These are phyloP conservation scores for Montipora efflorescens DNA, from an alignment of 64 coral and sea anemone species.

Conservation along the genomic window DNA sequence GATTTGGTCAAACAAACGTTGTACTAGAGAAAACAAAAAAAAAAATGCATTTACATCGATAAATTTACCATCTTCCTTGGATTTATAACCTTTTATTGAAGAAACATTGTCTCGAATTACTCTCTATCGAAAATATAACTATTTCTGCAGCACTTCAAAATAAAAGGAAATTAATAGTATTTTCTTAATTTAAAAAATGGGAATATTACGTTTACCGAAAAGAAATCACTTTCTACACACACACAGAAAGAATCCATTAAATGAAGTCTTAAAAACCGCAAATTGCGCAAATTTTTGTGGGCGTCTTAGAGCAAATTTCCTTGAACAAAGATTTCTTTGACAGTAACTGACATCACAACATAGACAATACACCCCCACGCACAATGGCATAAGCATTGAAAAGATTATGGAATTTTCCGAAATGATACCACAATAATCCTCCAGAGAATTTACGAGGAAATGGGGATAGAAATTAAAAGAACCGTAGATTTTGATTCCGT, in stretches of 20 bases:
- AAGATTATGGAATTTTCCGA: conserved; percentile 38
- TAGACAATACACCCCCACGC: not conserved
- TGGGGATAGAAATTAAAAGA: not conserved
- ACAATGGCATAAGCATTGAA: conserved; percentile 26
- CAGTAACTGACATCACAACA: not conserved
- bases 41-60: too few species aligned
- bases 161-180: not conserved
- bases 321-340: conserved; percentile 44
- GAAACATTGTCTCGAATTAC: not conserved
- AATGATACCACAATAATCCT: not conserved
- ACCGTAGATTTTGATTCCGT: too few species aligned
- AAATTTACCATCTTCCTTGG: not conserved
- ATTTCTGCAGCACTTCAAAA: not conserved
- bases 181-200: not conserved
- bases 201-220: not conserved
- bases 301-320: conserved; percentile 49
- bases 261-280: conserved; percentile 18
- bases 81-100: not conserved
- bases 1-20: too few species aligned
- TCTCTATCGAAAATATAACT: not conserved
- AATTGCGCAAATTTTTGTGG: conserved; percentile 50
- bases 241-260: not conserved
- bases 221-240: not conserved
- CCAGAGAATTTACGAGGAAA: not conserved
- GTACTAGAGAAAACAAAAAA: too few species aligned